Conservation (phyloP, 2,888 invertebrate species). For the Odontothrips loti region DNA sequence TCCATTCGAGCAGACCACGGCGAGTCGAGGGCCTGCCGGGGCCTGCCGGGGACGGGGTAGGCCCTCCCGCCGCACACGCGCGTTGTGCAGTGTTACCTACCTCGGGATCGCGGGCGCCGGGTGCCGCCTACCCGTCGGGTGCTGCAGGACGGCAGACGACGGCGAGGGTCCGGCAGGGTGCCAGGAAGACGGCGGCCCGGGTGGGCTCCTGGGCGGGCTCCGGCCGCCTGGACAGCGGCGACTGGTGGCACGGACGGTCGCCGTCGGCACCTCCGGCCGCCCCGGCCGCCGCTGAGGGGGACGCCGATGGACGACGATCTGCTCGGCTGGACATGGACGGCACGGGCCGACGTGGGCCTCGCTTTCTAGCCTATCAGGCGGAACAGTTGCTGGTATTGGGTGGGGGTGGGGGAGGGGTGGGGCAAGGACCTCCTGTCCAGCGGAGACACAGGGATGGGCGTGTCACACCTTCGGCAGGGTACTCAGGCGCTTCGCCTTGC, state of each 20-base stretch:
- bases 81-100: neutral
- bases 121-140: neutral
- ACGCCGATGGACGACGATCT: neutral
- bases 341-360: neutral
- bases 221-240: neutral
- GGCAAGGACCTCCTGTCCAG: neutral
- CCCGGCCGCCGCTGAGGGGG: neutral
- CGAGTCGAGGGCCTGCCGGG: too few species aligned
- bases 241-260: neutral
- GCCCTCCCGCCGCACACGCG: too few species aligned
- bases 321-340: neutral
- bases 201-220: neutral
- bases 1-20: too few species aligned
- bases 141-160: neutral
- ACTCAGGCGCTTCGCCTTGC: too few species aligned
- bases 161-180: neutral
- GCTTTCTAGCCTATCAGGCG: constrained; percentile 18
- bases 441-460: too few species aligned
- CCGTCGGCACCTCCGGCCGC: neutral
- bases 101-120: neutral
- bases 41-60: too few species aligned
- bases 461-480: too few species aligned
- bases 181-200: neutral
- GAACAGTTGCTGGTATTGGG: neutral
- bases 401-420: neutral